Evolutionary conservation across 2,888 invertebrate genomes (phyloP), one percentile per base, ranked within the genome.

Genomic region (Diarsia brunnea): DNA sequence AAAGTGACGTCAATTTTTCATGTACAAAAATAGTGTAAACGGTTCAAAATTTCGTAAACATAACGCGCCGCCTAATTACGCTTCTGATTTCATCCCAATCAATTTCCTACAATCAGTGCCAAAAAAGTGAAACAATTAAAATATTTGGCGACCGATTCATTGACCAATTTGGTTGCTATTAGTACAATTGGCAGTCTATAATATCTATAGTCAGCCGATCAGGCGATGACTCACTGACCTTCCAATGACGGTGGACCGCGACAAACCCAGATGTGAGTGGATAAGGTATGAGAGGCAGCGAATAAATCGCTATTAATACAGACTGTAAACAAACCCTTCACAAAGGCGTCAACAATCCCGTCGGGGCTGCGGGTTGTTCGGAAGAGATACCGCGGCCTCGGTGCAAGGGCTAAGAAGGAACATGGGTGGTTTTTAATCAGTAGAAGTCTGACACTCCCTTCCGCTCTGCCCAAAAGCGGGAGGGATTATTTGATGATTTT

Each of bases 151-250:
- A 63, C 49, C 27, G n/a, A 55, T 51, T 67, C 38, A 69, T 53
- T 74, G 61, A 53, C 55, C n/a, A 47, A 55, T 19, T 51, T 45
- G 27, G 65, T 67, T 19, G 45, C 65, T 43, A 45, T 73, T 66
- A 49, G 24, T 64, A 64, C 38, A 67, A 73, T 60, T 70, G 73
- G 70, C 63, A 71, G 58, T 38, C 58, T 58, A 72, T 12, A 58
- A 68, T 38, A 69, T 69, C 58, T 73, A 67, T 73, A 69, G 55
- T 43, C 51, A 53, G 14, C 61, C 45, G 61, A 78, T 27, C 61
- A 69, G 38, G 61, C 68, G 77, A 78, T 85, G 86, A 84, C 61
- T 76, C 84, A 77, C 8, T 66, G 77, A 81, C 87, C 86, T 87
- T 85, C 74, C 75, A 47, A 53, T 24, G 69, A 55, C 65, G 21